Evolutionary conservation across 2,888 invertebrate species (phyloP), one percentile per base, ranked within the genome.

Genomic region (Chelonus formosanus): DNA sequence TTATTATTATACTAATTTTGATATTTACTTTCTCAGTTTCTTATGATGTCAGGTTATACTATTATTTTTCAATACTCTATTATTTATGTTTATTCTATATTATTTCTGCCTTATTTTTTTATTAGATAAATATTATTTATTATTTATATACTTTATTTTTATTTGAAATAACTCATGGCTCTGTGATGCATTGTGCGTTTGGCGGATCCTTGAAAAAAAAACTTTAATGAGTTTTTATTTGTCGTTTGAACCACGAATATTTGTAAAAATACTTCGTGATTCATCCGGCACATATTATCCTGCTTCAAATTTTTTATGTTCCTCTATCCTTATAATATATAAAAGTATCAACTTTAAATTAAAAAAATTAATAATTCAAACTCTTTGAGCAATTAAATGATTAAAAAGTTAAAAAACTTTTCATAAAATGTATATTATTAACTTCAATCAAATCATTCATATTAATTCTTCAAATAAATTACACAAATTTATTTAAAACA

Each of bases 111-210:
- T 20, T 20, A 20, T 20, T 20, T 20, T 20, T 20, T 20, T 20
- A 2, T 20, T 20, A 20, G 20, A 1, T 20, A 20, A 4, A 43
- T 36, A 45, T 52, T 65, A 35, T 47, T 53, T 36, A 45, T 52
- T 65, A 35, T 47, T 53, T 20, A 36, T 40, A n/a, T 55, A 40
- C 10, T 45, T 10, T 40, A 40, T 52, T 10, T 55, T 47, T 48
- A 40, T 75, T 76, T 82, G 83, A 80, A 83, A 83, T 83, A 83
- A 83, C 83, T 83, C 82, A 79, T 31, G 80, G 82, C 79, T 80
- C 82, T 77, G 81, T 75, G 83, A 83, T 83, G 20, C 82, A 79
- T 81, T 82, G 83, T 83, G 82, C 82, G 80, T 78, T 81, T 83
- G 83, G 83, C 40, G 50, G 52, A 36, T 44, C 52, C 8, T 56